Percentiles rank a stretch among this genome's conserved stretches.
These are phyloP conservation scores for Neomonachus schauinslandi DNA, from an alignment of 2,113 vertebrate genomes.

Conservation along the genomic window DNA sequence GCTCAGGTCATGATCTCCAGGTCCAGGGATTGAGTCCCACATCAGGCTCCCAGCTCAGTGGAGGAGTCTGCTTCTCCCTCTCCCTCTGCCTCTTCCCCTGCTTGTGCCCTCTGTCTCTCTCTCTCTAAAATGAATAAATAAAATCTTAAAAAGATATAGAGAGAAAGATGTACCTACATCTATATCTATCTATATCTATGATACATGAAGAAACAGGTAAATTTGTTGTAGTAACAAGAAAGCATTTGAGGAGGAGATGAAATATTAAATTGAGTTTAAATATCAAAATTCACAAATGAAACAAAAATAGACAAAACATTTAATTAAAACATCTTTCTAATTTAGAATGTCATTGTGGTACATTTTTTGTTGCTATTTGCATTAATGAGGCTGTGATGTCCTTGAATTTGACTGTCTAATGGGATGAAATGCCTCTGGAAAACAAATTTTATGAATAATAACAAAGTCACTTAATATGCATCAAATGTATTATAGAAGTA, in stretches of 20 bases:
- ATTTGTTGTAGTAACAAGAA: background rate
- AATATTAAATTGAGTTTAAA: background rate
- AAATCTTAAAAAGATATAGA: background rate
- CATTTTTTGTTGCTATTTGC: background rate
- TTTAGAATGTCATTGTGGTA: background rate
- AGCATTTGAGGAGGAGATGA: background rate
- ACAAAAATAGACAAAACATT: background rate
- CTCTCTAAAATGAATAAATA: background rate
- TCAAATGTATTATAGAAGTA: background rate
- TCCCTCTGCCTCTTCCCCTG: background rate
- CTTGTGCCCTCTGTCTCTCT: background rate
- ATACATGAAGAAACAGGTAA: background rate
- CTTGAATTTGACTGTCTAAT: conserved; percentile 24
- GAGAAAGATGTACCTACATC: background rate
- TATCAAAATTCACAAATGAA: background rate
- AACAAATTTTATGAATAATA: background rate
- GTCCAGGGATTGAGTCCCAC: background rate
- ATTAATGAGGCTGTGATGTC: background rate
- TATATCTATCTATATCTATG: background rate
- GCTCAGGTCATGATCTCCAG: background rate
- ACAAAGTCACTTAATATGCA: background rate
- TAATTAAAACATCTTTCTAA: background rate
- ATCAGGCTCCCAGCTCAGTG: background rate
- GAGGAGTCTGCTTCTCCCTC: background rate
- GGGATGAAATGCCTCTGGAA: background rate